Percentiles rank a stretch among this genome's conserved stretches.
phyloP scores from a whole-genome alignment of 1,140 invertebrate genomes.

The Neuroterus valhalla region DNA sequence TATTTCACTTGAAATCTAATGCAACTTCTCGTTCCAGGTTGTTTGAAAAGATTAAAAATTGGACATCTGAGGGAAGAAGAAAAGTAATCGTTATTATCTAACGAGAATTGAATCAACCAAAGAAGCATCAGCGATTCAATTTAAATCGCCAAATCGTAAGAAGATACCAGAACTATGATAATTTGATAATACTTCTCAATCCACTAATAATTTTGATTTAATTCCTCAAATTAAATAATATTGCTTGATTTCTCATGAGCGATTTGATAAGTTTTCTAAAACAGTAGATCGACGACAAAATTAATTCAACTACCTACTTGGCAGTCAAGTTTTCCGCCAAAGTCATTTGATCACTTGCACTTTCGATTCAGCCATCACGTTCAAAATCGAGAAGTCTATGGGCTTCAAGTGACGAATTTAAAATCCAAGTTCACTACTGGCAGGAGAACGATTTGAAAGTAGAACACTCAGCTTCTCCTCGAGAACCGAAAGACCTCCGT shows the following conservation, averaged over 20 bases:
- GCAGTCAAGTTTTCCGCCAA: conserved; percentile 5
- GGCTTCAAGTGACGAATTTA: background rate
- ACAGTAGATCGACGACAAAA: conserved; percentile 17
- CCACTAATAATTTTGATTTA: no score
- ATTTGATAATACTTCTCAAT: no score
- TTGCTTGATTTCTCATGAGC: background rate
- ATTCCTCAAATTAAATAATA: no score
- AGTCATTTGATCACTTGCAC: background rate
- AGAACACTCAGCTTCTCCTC: background rate
- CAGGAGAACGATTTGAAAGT: background rate
- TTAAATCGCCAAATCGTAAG: no score
- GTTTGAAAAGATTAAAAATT: no score
- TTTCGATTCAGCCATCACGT: conserved; percentile 8
- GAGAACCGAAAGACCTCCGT: conserved; percentile 13
- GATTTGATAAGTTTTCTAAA: background rate
- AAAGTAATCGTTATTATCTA: no score
- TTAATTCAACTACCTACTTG: conserved; percentile 24
- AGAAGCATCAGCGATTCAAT: no score
- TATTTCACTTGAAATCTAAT: no score
- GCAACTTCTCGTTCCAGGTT: no score
- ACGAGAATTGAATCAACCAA: no score
- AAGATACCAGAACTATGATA: no score
- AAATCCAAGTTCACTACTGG: background rate
- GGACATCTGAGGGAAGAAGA: no score
- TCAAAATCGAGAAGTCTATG: background rate